These are phyloP conservation scores for Lasioglossum calceatum DNA, from an alignment of 2,888 invertebrate species.

Conservation along the genomic window DNA sequence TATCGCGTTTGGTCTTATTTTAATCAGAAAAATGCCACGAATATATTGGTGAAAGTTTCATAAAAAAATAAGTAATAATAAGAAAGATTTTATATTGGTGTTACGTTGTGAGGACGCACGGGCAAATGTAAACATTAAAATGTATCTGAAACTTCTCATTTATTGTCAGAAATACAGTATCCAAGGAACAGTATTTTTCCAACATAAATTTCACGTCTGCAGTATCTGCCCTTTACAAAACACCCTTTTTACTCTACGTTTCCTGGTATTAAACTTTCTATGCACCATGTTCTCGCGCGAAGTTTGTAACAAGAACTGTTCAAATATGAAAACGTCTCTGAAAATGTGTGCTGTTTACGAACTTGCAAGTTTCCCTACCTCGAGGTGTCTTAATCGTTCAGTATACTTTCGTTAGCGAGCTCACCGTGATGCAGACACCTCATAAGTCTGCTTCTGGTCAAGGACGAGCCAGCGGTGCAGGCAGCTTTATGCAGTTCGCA, in stretches of 20 bases:
- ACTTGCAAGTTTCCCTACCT: not conserved
- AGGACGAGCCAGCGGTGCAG: conserved; percentile 86
- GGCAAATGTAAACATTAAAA: no score
- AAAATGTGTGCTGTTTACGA: not conserved
- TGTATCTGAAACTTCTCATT: no score
- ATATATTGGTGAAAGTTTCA: no score
- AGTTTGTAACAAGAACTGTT: not conserved
- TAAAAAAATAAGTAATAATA: no score
- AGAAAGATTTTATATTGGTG: no score
- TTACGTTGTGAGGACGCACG: no score
- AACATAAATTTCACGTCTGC: not conserved
- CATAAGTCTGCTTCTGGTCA: conserved; percentile 84
- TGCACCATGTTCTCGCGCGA: not conserved
- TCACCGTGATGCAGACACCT: conserved; percentile 78
- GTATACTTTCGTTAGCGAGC: conserved; percentile 13
- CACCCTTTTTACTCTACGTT: not conserved
- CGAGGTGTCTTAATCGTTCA: not conserved
- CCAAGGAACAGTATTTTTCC: not conserved
- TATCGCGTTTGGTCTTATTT: no score
- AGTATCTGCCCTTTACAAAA: not conserved
- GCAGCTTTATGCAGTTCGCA: conserved; percentile 89
- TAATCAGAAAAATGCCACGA: no score
- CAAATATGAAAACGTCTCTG: not conserved
- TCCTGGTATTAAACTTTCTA: not conserved
- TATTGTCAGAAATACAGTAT: not conserved